These are phyloP conservation scores for Globia sparganii DNA, from an alignment of 2,888 invertebrate genomes.

Conservation along the genomic window DNA sequence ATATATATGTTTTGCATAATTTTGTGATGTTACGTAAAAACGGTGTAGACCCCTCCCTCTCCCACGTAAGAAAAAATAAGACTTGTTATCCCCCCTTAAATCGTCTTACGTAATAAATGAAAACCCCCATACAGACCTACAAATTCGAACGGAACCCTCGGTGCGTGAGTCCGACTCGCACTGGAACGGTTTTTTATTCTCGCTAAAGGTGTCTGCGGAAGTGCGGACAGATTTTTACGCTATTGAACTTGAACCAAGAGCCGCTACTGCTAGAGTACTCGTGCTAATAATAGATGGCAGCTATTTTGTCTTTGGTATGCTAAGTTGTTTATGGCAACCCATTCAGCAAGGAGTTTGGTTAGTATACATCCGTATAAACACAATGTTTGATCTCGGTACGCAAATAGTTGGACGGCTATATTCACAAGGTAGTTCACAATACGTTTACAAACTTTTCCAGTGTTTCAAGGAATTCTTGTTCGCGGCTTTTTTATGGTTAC, in stretches of 20 bases:
- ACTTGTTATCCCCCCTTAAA: too few species aligned
- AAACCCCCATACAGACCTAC: too few species aligned
- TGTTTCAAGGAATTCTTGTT: constrained; percentile 54
- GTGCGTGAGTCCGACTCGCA: too few species aligned
- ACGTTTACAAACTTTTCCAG: constrained; percentile 37
- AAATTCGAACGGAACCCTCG: too few species aligned
- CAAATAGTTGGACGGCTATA: constrained; percentile 33
- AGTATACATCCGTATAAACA: constrained; percentile 1
- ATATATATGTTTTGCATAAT: too few species aligned
- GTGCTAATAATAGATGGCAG: background rate
- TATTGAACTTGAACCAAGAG: constrained; percentile 1
- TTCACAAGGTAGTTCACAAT: constrained; percentile 19
- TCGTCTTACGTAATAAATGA: too few species aligned
- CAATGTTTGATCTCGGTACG: constrained; percentile 34
- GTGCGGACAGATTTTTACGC: background rate
- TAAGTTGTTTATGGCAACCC: background rate
- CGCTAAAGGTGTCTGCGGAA: background rate
- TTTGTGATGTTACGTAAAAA: too few species aligned
- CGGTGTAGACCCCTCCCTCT: too few species aligned
- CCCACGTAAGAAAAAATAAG: too few species aligned
- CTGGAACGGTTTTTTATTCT: too few species aligned
- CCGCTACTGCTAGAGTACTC: background rate
- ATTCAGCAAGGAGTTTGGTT: constrained; percentile 3
- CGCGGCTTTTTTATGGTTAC: constrained; percentile 39
- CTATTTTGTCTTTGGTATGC: background rate